These are phyloP conservation scores for Laupala kohalensis DNA, from an alignment of 1,140 invertebrate species.

Conservation along the genomic window DNA sequence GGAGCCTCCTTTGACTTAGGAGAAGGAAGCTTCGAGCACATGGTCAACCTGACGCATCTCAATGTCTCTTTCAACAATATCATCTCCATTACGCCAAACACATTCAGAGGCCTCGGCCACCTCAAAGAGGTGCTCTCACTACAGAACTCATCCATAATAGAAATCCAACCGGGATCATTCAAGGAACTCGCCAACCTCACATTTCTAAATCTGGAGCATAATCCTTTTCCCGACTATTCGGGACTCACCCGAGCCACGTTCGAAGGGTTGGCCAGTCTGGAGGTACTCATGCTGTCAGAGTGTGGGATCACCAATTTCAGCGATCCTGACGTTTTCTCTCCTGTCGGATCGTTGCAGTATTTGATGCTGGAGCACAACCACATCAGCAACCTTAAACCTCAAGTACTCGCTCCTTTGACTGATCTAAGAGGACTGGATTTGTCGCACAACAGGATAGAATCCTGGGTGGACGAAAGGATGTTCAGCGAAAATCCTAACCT, in stretches of 20 bases:
- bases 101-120: slow-evolving; percentile 32
- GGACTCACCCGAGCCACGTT: slow-evolving; percentile 30
- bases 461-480: slow-evolving; percentile 29
- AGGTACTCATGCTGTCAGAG: slow-evolving; percentile 32
- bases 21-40: slow-evolving; percentile 18
- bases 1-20: slow-evolving; percentile 27
- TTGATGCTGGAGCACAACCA: not conserved
- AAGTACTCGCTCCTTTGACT: not conserved
- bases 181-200: slow-evolving; percentile 27
- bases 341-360: slow-evolving; percentile 29
- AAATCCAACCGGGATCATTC: slow-evolving; percentile 31
- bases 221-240: slow-evolving; percentile 29
- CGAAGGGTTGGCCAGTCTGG: slow-evolving; percentile 32
- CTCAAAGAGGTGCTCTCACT: slow-evolving; percentile 29
- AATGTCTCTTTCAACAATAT: slow-evolving; percentile 36
- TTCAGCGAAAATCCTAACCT: slow-evolving; percentile 33
- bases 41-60: slow-evolving; percentile 25
- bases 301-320: slow-evolving; percentile 33
- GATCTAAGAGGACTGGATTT: not conserved
- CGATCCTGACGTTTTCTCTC: slow-evolving; percentile 32
- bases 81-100: slow-evolving; percentile 29
- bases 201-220: slow-evolving; percentile 36
- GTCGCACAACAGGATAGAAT: not conserved
- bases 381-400: not conserved
- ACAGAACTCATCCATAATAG: slow-evolving; percentile 34